A percentile compares a stretch with the other conserved stretches of the same genome.
Conservation (phyloP, 2,113 vertebrate genomes). For the Perca flavescens region DNA sequence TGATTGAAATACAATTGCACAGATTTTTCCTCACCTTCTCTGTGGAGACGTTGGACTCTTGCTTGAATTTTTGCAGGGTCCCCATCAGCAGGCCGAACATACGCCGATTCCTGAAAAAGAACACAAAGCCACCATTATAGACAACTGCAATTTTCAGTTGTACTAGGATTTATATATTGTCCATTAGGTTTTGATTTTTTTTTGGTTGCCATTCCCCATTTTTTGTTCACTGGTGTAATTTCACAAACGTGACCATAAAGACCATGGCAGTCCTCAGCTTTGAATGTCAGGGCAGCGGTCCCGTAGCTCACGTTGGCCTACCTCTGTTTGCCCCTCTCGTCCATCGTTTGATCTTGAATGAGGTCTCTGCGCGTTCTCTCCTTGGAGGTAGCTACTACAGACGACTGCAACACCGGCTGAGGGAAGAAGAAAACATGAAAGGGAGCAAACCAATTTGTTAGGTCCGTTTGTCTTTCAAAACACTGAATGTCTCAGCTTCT, state of each 20-base stretch:
- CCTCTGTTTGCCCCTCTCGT: constrained; percentile 99
- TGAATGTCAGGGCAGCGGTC: too few species aligned
- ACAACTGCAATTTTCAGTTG: not conserved
- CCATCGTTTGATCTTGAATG: constrained; percentile 99
- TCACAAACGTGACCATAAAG: not conserved
- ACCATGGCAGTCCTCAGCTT: fast-evolving
- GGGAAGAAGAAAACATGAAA: constrained; percentile 14
- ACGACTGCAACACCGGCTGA: constrained; percentile 98
- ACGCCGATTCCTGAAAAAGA: constrained; percentile 92
- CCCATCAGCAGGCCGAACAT: constrained; percentile 99
- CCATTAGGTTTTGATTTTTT: too few species aligned
- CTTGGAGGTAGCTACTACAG: constrained; percentile 99
- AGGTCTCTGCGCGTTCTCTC: constrained; percentile 98
- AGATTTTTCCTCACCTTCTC: constrained; percentile 87
- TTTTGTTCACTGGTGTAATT: not conserved
- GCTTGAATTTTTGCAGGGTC: constrained; percentile 98
- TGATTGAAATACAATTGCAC: not conserved
- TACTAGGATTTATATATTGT: not conserved
- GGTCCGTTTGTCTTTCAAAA: not conserved
- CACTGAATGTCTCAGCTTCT: not conserved
- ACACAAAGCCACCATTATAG: constrained; percentile 4
- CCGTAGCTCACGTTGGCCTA: constrained; percentile 45
- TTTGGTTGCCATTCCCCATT: not conserved
- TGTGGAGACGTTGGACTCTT: constrained; percentile 95
- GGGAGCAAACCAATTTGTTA: not conserved